phyloP scores from a whole-genome alignment of 1,140 invertebrate species.

The Lucilia sericata region DNA sequence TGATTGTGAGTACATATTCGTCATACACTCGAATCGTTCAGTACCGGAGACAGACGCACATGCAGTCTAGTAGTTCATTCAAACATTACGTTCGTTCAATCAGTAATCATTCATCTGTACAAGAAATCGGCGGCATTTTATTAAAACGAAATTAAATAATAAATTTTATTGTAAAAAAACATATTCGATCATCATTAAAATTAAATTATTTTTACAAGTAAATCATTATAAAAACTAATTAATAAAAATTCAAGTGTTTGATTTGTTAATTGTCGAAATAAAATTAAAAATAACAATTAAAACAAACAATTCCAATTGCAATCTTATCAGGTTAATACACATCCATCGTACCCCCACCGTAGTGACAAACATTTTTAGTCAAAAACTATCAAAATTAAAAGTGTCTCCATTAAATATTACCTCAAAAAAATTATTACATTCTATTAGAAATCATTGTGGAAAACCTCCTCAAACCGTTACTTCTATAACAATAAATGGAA shows the following conservation, averaged over 20 bases:
- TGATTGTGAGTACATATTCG: neutral
- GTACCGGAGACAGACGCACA: neutral
- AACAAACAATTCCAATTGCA: neutral
- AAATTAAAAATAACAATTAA: neutral
- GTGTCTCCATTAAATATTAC: neutral
- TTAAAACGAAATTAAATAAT: neutral
- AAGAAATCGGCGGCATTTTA: neutral
- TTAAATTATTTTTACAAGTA: neutral
- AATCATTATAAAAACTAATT: neutral
- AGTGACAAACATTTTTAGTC: neutral
- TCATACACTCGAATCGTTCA: neutral
- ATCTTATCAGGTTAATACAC: neutral
- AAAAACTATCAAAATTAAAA: neutral
- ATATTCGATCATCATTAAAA: no score
- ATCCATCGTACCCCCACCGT: neutral
- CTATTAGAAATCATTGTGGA: neutral
- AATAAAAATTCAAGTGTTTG: neutral
- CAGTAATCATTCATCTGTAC: neutral
- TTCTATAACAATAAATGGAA: slow-evolving; percentile 4
- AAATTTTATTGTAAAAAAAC: neutral
- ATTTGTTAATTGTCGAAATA: neutral
- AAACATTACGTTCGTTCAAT: neutral
- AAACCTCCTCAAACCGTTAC: slow-evolving; percentile 8
- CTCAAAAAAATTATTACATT: neutral
- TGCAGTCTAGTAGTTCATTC: neutral